Conservation (phyloP, 2,797 vertebrate genomes). For the Silurus aristotelis region DNA sequence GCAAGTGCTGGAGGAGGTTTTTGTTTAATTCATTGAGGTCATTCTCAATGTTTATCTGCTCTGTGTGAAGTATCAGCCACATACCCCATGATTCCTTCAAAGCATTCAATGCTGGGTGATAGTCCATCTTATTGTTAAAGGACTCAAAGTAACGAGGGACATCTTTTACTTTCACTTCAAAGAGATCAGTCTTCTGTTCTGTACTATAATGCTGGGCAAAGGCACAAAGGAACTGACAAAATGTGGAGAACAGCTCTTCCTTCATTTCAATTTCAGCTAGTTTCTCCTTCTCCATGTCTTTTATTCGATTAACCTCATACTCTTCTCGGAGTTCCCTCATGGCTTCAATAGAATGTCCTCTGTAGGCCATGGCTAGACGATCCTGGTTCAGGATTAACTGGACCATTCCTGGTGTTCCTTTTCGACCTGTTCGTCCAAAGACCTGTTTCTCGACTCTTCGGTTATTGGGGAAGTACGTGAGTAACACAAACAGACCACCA, state of each 20-base stretch:
- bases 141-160: neutral
- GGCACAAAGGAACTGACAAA: neutral
- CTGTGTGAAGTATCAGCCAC: conserved; percentile 50
- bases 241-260: conserved; percentile 38
- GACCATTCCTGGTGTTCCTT: conserved; percentile 55
- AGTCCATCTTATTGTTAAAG: conserved; percentile 32
- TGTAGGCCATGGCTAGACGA: conserved; percentile 36
- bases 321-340: conserved; percentile 51
- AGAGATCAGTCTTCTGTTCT: conserved; percentile 17
- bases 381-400: conserved; percentile 55
- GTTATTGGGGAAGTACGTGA: conserved; percentile 57
- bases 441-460: conserved; percentile 59
- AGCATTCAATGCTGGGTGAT: conserved; percentile 51
- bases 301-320: conserved; percentile 40
- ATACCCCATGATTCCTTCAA: conserved; percentile 58
- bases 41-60: conserved; percentile 39
- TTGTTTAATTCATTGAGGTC: conserved; percentile 29
- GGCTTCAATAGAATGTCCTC: conserved; percentile 46
- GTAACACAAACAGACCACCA: conserved; percentile 56
- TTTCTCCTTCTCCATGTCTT: conserved; percentile 50
- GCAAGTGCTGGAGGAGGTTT: conserved; percentile 30
- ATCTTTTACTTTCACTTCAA: neutral
- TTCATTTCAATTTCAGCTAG: conserved; percentile 49
- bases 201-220: conserved; percentile 38
- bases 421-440: conserved; percentile 57